Evolutionary conservation across 64 coral and sea anemone genomes (phyloP), one percentile per base, ranked within the genome.

Genomic region (Porites australiensis): DNA sequence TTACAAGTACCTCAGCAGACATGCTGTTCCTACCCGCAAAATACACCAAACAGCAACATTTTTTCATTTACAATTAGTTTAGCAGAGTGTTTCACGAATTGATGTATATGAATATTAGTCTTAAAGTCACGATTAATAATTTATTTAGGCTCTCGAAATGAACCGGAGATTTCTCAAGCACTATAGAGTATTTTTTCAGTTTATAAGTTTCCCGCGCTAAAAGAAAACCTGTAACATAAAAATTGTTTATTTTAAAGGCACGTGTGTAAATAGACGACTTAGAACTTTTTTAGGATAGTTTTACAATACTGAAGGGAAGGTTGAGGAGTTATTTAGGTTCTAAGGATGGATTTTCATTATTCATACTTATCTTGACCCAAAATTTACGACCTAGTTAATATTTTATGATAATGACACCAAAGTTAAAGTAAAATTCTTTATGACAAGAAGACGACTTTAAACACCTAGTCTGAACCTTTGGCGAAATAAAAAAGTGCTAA

Each of bases 11-110:
- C 7, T 57, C 7, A 57, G 54, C 54, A 57, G 54, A 57, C 7
- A 57, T 57, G 12, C 12, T 57, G 2, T 23, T 44, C 13, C 54
- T 37, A 44, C 78, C 27, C 27, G 27, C 27, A 37, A 37, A 6
- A 82, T n/a, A 44, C 79, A 15, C 46, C 65, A 23, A 65, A 48
- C 57, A 47, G 15, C 58, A 65, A 51, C 7, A 67, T 50, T 84
- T 76, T 76, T 84, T 69, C 47, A 53, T 69, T 52, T 84, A 4
- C 69, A 84, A 84, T 84, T 68, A 65, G 81, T 83, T 60, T 49
- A 59, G 55, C 60, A 16, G 58, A 45, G 79, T 14, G 5, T 84
- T 69, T 52, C 44, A 65, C 16, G 63, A 84, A 22, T 14, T 84
- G 58, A 84, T 51, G 62, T 50, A n/a, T 68, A 76, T 5, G 51